These are phyloP conservation scores for Byasa hedistus DNA, from an alignment of 2,888 invertebrate genomes.

Conservation along the genomic window DNA sequence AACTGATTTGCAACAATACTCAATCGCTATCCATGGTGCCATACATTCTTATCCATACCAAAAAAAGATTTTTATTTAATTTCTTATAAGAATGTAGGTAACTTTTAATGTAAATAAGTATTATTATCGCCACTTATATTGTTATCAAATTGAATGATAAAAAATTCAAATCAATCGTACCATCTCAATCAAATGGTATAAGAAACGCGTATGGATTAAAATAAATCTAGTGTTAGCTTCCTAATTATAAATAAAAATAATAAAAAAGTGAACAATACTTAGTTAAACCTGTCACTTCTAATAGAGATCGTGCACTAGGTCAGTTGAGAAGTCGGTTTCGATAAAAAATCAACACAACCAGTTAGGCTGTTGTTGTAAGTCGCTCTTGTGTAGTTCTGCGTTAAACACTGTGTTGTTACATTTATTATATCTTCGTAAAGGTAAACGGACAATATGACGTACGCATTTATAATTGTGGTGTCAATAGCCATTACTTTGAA, in stretches of 20 bases:
- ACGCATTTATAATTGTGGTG: slow-evolving; percentile 66
- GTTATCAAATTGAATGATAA: slow-evolving; percentile 11
- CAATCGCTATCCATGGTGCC: too few species aligned
- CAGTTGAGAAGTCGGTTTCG: slow-evolving; percentile 49
- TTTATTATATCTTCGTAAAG: slow-evolving; percentile 1
- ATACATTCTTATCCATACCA: too few species aligned
- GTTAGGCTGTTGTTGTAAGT: slow-evolving; percentile 41
- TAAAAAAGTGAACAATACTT: neutral
- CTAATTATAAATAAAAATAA: slow-evolving; percentile 4
- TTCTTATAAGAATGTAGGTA: neutral
- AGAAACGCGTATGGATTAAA: slow-evolving; percentile 10
- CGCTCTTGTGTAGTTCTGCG: slow-evolving; percentile 54
- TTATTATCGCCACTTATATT: neutral
- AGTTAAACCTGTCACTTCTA: slow-evolving; percentile 39
- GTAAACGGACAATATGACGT: slow-evolving; percentile 33
- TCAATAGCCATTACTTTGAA: slow-evolving; percentile 67
- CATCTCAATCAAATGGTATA: slow-evolving; percentile 6
- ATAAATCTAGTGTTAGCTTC: neutral
- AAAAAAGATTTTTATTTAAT: too few species aligned
- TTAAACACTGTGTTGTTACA: slow-evolving; percentile 6
- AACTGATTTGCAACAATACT: too few species aligned
- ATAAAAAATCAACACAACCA: slow-evolving; percentile 56
- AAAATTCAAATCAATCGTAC: neutral
- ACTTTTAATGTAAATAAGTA: neutral
- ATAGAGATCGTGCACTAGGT: slow-evolving; percentile 39